Conservation (phyloP, 35 echinoderm and acorn worm species). For the Holothuria glaberrima region DNA sequence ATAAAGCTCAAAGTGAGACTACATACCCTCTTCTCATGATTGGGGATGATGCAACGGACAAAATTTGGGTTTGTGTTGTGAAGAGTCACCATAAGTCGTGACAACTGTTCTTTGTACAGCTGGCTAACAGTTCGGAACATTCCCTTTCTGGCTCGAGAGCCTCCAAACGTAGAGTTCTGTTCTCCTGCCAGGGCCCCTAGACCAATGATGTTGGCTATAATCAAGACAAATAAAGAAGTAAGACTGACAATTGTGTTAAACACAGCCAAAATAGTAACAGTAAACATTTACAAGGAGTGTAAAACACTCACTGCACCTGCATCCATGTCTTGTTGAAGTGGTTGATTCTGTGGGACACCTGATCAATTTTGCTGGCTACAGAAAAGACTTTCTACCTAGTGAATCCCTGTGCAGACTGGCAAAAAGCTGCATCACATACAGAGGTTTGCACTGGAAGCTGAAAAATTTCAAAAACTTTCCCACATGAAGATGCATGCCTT, state of each 20-base stretch:
- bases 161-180: constrained; percentile 74
- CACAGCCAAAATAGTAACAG: background rate
- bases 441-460: too few species aligned
- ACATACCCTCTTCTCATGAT: constrained; percentile 97
- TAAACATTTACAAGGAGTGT: too few species aligned
- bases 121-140: constrained; percentile 99
- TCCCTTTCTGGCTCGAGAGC: constrained; percentile 79
- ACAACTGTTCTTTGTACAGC: constrained; percentile 97
- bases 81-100: constrained; percentile 87
- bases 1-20: background rate
- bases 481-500: too few species aligned
- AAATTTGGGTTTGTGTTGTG: constrained; percentile 98
- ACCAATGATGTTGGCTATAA: constrained; percentile 82
- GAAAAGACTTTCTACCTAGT: too few species aligned
- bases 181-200: constrained; percentile 78
- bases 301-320: background rate
- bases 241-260: background rate
- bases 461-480: too few species aligned
- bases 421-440: too few species aligned
- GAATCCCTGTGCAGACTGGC: too few species aligned
- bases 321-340: too few species aligned
- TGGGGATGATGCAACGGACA: constrained; percentile 98
- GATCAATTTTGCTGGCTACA: too few species aligned
- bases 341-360: too few species aligned
- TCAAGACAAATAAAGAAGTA: background rate